phyloP scores from a whole-genome alignment of 2,797 vertebrate genomes.

The Epinephelus malabaricus region DNA sequence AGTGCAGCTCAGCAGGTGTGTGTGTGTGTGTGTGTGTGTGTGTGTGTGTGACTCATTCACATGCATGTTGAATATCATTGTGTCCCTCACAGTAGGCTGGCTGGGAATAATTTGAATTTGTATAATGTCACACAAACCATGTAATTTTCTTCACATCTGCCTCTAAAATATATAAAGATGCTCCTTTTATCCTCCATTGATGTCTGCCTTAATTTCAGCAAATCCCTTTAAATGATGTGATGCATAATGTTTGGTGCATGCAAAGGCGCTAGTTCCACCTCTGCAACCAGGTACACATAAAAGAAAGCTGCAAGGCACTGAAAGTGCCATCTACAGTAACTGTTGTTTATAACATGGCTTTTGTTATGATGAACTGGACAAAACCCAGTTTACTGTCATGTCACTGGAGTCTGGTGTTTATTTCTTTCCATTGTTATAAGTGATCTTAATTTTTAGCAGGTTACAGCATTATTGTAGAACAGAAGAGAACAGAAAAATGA shows the following conservation, averaged over 20 bases:
- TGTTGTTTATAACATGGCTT: background rate
- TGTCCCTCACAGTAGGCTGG: conserved; percentile 41
- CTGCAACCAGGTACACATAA: background rate
- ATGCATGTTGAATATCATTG: conserved; percentile 45
- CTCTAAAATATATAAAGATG: conserved; percentile 52
- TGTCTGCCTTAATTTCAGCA: conserved; percentile 56
- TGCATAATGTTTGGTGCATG: conserved; percentile 31
- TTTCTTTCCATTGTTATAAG: background rate
- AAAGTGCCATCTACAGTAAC: background rate
- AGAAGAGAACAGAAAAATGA: background rate
- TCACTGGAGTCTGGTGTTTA: background rate
- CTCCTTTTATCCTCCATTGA: conserved; percentile 31
- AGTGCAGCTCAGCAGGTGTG: conserved; percentile 25
- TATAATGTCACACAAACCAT: conserved; percentile 40
- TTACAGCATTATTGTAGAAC: background rate
- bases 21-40: conserved; percentile 7
- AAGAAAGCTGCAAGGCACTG: too few relatives aligned
- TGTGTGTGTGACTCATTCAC: conserved; percentile 13
- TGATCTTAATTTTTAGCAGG: background rate
- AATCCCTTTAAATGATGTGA: conserved; percentile 63
- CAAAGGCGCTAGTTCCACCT: background rate
- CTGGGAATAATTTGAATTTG: conserved; percentile 49
- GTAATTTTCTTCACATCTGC: conserved; percentile 60
- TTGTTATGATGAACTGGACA: background rate
- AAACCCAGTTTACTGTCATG: background rate